Base-by-base conservation (phyloP, 2,113 vertebrate genomes). In the Calcarius ornatus region DNA sequence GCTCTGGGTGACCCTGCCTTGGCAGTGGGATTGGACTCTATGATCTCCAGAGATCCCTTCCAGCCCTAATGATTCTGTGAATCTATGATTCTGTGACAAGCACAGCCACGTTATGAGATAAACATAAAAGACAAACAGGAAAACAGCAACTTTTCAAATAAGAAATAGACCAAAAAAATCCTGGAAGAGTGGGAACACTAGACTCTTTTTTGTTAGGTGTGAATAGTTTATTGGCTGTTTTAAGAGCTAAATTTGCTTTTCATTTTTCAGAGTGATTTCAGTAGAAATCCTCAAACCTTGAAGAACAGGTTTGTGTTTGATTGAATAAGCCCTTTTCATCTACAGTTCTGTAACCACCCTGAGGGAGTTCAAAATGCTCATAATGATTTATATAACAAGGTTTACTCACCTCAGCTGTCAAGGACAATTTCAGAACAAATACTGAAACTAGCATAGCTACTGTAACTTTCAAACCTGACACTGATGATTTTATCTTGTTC, bases 351-450 rank as follows among this genome's bases (percentile, higher is more conserved):
- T 78, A 76, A 81, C 15, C 15, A 80, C 43, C 47, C 77, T 61
- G 33, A 85, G 60, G 71, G 72, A 90, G 45, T 70, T 87, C 19
- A 47, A 93, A 95, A 93, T 76, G 37, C 22, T 96, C 59, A 79
- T 89, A 81, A 89, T 84, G 57, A 88, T 95, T 70, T 81, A 63
- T 54, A 21, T 81, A 82, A 81, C 35, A 65, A 57, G 40, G 48
- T 77, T 83, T 80, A 84, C 43, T 89, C 56, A 86, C 38, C 59
- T 92, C 40, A 59, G 10, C 51, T 93, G 63, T 76, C 90, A 96
- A 87, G 51, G 59, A 80, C n/a, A 68, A 73, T 95, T 84, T 90
- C 45, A 80, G 66, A 95, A 90, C 8, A 95, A 94, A 87, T 91
- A 69, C 80, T 69, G 90, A 93, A 95, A 51, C 12, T 20, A 33